Conservation (phyloP, 2,113 vertebrate genomes). For the Urocynchramus pylzowi region DNA sequence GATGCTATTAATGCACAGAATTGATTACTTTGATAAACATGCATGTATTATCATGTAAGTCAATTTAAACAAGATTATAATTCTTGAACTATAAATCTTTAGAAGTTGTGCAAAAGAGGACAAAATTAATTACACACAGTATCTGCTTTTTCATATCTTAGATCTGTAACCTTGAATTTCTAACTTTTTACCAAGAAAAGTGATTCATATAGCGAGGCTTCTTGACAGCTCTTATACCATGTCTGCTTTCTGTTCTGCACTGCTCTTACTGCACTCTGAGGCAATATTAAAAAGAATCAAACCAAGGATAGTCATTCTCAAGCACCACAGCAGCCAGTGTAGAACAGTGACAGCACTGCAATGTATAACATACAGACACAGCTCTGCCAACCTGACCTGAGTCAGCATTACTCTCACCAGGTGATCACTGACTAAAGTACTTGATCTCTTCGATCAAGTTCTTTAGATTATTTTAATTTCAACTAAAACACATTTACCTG, state of each 20-base stretch:
- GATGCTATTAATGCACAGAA: background rate
- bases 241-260: background rate
- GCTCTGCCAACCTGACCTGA: background rate
- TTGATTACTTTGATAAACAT: background rate
- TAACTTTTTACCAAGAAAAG: background rate
- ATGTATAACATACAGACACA: background rate
- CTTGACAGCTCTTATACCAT: background rate
- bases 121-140: background rate
- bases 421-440: background rate
- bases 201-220: rapidly evolving
- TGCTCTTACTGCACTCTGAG: background rate
- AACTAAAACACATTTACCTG: conserved; percentile 73
- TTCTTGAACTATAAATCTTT: background rate
- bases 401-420: background rate
- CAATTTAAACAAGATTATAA: background rate
- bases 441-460: background rate
- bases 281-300: background rate
- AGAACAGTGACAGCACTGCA: background rate
- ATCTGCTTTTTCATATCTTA: background rate
- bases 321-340: background rate
- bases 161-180: background rate
- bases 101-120: background rate
- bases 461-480: background rate
- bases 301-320: background rate
- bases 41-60: background rate